These are phyloP conservation scores for Barbus barbus DNA, from an alignment of 2,113 vertebrate species.

Conservation along the genomic window DNA sequence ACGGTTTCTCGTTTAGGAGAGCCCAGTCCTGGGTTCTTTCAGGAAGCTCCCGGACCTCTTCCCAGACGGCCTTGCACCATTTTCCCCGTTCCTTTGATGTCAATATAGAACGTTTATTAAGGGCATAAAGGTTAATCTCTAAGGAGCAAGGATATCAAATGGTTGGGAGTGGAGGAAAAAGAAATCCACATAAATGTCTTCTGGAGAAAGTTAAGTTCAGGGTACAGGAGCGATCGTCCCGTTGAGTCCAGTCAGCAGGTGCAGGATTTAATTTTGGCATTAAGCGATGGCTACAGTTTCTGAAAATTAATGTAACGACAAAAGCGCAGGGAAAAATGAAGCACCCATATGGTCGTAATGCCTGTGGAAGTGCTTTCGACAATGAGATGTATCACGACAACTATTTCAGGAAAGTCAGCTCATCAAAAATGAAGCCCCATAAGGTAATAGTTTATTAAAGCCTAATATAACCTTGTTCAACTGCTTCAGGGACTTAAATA, in stretches of 20 bases:
- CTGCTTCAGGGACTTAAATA: neutral
- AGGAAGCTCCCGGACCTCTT: slow-evolving; percentile 51
- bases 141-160: slow-evolving; percentile 68
- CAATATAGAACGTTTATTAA: slow-evolving; percentile 71
- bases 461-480: slow-evolving; percentile 3
- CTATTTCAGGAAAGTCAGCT: slow-evolving; percentile 31
- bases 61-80: slow-evolving; percentile 64
- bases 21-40: slow-evolving; percentile 51
- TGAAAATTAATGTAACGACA: slow-evolving; percentile 40
- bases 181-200: slow-evolving; percentile 55
- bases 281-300: slow-evolving; percentile 48
- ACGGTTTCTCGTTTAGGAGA: slow-evolving; percentile 54
- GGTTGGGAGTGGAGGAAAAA: slow-evolving; percentile 52
- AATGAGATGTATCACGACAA: slow-evolving; percentile 22
- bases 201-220: slow-evolving; percentile 55
- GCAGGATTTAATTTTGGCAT: slow-evolving; percentile 62
- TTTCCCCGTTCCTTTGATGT: slow-evolving; percentile 71
- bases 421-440: slow-evolving; percentile 22
- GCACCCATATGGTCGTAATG: slow-evolving; percentile 28
- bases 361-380: slow-evolving; percentile 28
- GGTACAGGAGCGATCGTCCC: slow-evolving; percentile 43
- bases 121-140: slow-evolving; percentile 71
- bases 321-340: slow-evolving; percentile 45
- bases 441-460: slow-evolving; percentile 21
- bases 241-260: slow-evolving; percentile 62